Base-by-base conservation (phyloP, 1,140 invertebrate species). In the Dermatophagoides farinae region DNA sequence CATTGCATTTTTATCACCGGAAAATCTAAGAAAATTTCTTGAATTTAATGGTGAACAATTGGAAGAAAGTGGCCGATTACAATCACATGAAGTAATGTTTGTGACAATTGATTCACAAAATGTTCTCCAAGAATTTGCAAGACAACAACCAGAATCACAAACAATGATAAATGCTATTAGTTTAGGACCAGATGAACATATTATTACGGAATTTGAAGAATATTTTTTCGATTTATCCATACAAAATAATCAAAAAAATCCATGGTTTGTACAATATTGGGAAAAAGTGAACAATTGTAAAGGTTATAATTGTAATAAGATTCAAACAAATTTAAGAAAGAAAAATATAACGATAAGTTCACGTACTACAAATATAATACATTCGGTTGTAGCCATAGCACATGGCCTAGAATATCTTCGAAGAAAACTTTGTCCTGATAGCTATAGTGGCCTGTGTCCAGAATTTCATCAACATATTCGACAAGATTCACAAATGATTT, bases 361-460 rank as follows among this genome's bases (percentile, higher is more conserved):
- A 52, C 70, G 73, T 41, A 65, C 67, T 1, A 64, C 64, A 9
- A 67, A 70, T n/a, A 73, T 71, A 16, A 71, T 73, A 5, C 71
- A 71, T 60, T 69, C 71, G 18, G 69, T 74, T 6, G 65, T 67
- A 22, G 58, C 71, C 0, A 51, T 72, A 14, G 68, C 68, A 9
- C 63, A 70, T 40, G 68, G 64, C 61, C 62, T 66, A 51, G 70
- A 64, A 61, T 64, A 60, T 43, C 64, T 62, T 66, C 68, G 47
- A 63, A 39, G 61, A 60, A 62, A 70, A 65, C 60, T 74, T 64
- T 71, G 72, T 67, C 39, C 63, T 57, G 37, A 64, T 64, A 57
- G 70, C 66, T 62, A 62, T 12, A 22, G 65, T 59, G 54, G 66
- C 66, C 12, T 72, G 66, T 66, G 60, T 61, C 39, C 31, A 22